phyloP scores from a whole-genome alignment of 1,140 invertebrate species.

The Drosophila willistoni region DNA sequence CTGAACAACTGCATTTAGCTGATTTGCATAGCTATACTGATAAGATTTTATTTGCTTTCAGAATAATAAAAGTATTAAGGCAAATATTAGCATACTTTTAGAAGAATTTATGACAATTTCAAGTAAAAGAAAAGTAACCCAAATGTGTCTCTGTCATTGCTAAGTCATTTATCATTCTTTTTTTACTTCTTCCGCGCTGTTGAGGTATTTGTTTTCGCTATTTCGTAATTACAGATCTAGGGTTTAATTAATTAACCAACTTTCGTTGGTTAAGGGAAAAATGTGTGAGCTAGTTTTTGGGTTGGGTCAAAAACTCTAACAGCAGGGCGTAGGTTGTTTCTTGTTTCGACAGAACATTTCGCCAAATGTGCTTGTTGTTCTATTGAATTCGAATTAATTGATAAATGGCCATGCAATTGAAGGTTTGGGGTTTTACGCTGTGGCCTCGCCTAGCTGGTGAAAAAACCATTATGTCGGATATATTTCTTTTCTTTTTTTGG shows the following conservation, averaged over 20 bases:
- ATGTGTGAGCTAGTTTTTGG: neutral
- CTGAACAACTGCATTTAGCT: too few relatives aligned
- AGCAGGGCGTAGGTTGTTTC: slow-evolving; percentile 3
- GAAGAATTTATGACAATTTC: too few relatives aligned
- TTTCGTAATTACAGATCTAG: slow-evolving; percentile 6
- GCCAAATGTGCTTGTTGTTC: slow-evolving; percentile 16
- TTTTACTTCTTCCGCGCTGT: neutral
- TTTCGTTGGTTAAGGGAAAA: neutral
- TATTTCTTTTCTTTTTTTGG: slow-evolving; percentile 7
- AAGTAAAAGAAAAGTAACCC: too few relatives aligned
- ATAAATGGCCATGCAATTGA: slow-evolving; percentile 46
- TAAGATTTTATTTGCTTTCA: too few relatives aligned
- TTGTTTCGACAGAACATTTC: slow-evolving; percentile 18
- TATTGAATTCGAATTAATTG: slow-evolving; percentile 58
- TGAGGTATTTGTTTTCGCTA: slow-evolving; percentile 1
- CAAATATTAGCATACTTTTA: too few relatives aligned
- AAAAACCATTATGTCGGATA: too few relatives aligned
- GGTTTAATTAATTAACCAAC: slow-evolving; percentile 5
- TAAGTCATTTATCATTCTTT: neutral
- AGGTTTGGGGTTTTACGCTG: neutral
- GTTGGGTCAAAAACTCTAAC: neutral
- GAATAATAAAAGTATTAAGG: too few relatives aligned
- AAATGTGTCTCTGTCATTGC: neutral
- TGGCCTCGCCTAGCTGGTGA: neutral
- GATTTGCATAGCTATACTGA: too few relatives aligned